Evolutionary conservation across 2,113 vertebrate species (phyloP).

Genomic region (Tenebrosternarchus preto): DNA sequence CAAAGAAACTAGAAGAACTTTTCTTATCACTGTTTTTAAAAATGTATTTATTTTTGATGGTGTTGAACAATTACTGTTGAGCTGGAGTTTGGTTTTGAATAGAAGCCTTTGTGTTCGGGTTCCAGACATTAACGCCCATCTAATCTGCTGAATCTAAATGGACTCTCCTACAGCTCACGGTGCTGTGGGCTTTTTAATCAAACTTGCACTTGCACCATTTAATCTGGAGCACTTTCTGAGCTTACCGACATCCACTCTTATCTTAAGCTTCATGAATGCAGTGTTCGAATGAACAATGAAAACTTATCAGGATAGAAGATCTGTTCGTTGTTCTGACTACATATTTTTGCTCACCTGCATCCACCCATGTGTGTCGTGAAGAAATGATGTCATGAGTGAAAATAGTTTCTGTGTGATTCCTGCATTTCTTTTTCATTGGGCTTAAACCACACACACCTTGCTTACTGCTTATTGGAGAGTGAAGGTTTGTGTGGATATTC

Average conservation of each 20-base stretch:
- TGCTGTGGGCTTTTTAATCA: slow-evolving; percentile 19
- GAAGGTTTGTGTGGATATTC: slow-evolving; percentile 12
- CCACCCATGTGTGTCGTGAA: no score
- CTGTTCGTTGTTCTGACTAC: slow-evolving; percentile 8
- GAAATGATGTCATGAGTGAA: not conserved
- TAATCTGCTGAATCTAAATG: slow-evolving; percentile 20
- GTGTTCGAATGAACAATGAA: not conserved
- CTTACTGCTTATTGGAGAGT: slow-evolving; percentile 6
- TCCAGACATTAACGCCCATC: not conserved
- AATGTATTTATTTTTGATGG: not conserved
- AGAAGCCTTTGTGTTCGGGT: not conserved
- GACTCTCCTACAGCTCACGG: not conserved
- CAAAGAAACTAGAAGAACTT: not conserved
- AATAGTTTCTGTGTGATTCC: not conserved
- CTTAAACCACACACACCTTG: no score
- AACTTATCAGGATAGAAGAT: not conserved
- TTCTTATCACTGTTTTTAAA: not conserved
- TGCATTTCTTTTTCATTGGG: not conserved
- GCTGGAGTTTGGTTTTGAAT: slow-evolving; percentile 1
- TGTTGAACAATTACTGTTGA: slow-evolving; percentile 2
- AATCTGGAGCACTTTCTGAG: slow-evolving; percentile 26
- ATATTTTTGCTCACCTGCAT: slow-evolving; percentile 20
- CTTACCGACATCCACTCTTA: not conserved
- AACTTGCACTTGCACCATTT: slow-evolving; percentile 27
- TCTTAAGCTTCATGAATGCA: not conserved